A percentile compares a stretch with the other conserved stretches of the same genome.
phyloP scores from a whole-genome alignment of 2,113 vertebrate species.

The Gadus chalcogrammus region DNA sequence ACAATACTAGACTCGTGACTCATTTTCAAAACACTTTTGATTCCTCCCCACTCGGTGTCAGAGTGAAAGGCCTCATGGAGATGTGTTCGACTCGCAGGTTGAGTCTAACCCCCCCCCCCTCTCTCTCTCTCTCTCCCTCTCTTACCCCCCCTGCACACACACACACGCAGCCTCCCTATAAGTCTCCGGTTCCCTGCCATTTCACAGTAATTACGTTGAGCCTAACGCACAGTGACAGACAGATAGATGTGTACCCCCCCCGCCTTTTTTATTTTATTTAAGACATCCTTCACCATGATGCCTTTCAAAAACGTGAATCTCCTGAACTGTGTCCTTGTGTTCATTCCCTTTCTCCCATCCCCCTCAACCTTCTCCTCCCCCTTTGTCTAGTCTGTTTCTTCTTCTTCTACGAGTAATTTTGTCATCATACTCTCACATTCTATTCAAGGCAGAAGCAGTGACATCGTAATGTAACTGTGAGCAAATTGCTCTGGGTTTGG shows the following conservation, averaged over 20 bases:
- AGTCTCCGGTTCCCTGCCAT: constrained; percentile 57
- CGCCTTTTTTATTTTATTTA: constrained; percentile 8
- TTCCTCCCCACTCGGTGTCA: not conserved
- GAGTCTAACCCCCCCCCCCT: constrained; percentile 48
- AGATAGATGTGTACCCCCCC: constrained; percentile 19
- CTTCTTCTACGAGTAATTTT: too few relatives aligned
- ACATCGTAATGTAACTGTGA: not conserved
- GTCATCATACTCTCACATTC: too few relatives aligned
- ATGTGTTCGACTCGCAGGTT: constrained; percentile 55
- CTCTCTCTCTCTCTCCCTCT: constrained; percentile 8
- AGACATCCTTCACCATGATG: too few relatives aligned
- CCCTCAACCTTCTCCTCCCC: too few relatives aligned
- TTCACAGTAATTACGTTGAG: constrained; percentile 72
- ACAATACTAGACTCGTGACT: not conserved
- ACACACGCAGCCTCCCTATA: constrained; percentile 45
- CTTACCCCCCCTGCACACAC: constrained; percentile 6
- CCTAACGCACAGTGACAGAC: constrained; percentile 68
- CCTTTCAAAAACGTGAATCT: too few relatives aligned
- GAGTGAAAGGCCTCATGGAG: constrained; percentile 18
- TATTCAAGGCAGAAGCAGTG: too few relatives aligned
- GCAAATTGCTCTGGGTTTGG: not conserved
- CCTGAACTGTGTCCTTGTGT: too few relatives aligned
- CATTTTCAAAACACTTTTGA: not conserved
- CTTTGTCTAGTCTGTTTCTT: too few relatives aligned
- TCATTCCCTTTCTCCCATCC: too few relatives aligned